Evolutionary conservation across 2,113 vertebrate species (phyloP).

Genomic region (Megaceryle maxima): DNA sequence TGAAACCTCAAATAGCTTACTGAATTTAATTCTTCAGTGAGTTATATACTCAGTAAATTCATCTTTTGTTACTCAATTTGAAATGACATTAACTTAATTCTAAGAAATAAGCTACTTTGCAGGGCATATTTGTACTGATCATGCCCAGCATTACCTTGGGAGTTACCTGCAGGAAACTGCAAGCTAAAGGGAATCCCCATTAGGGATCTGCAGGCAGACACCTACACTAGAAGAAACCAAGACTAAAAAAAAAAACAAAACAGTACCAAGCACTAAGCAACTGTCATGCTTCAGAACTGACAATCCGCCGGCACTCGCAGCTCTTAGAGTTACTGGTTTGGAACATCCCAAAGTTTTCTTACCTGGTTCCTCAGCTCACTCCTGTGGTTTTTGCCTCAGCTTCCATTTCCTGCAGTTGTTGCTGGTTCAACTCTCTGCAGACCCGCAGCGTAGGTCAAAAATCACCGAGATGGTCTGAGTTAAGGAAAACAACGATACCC

Average conservation of each 20-base stretch:
- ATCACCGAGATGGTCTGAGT: neutral
- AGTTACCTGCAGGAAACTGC: neutral
- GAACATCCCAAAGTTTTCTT: neutral
- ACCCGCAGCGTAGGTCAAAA: neutral
- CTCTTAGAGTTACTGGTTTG: neutral
- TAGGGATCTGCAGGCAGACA: neutral
- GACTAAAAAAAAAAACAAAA: too few species aligned
- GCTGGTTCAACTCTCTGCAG: neutral
- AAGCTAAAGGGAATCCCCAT: neutral
- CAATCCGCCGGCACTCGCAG: neutral
- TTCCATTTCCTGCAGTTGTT: neutral
- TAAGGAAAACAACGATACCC: neutral
- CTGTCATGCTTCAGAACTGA: neutral
- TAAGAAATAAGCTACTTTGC: neutral
- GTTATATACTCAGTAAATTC: neutral
- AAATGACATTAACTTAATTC: neutral
- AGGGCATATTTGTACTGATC: neutral
- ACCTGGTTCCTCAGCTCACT: neutral
- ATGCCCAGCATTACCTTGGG: neutral
- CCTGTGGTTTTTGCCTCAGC: accelerated
- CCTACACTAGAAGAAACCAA: neutral
- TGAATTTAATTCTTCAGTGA: neutral
- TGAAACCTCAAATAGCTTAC: neutral
- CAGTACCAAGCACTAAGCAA: neutral
- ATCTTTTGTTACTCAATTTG: neutral